These are phyloP conservation scores for Hydrocynus forskahlii DNA, from an alignment of 2,797 vertebrate genomes.

Conservation along the genomic window DNA sequence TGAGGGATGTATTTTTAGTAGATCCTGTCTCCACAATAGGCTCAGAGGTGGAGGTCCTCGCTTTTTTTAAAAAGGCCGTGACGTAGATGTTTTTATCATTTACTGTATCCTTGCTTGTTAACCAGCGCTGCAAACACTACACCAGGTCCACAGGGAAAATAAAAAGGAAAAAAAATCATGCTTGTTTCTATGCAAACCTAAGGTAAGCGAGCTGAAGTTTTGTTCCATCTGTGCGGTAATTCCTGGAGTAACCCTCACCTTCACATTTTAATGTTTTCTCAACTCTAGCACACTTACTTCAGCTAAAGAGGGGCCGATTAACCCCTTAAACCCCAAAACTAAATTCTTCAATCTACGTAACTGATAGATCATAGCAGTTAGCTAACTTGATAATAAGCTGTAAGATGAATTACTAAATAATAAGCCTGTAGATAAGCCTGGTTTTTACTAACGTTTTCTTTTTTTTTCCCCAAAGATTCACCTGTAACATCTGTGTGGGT, in stretches of 20 bases:
- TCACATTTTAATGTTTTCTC: background rate
- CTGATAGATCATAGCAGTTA: background rate
- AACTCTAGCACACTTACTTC: background rate
- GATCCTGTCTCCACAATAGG: slow-evolving; percentile 67
- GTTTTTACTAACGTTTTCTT: too few species aligned
- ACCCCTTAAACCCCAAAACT: background rate
- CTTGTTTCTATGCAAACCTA: background rate
- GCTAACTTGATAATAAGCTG: too few species aligned
- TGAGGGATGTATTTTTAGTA: slow-evolving; percentile 70
- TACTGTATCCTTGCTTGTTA: slow-evolving; percentile 23
- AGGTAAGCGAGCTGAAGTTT: slow-evolving; percentile 33
- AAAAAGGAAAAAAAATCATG: slow-evolving; percentile 13
- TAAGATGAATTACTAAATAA: background rate
- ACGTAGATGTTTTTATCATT: slow-evolving; percentile 31
- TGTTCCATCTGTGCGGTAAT: slow-evolving; percentile 22
- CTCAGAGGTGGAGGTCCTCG: slow-evolving; percentile 60
- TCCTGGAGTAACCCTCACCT: background rate
- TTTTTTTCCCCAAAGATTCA: too few species aligned
- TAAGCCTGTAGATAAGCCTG: background rate
- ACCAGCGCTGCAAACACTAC: slow-evolving; percentile 34
- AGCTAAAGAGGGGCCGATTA: background rate
- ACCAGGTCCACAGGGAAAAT: slow-evolving; percentile 1
- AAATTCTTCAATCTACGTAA: background rate
- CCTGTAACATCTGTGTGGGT: too few species aligned
- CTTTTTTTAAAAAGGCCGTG: slow-evolving; percentile 46